A percentile compares a stretch with the other conserved stretches of the same genome.
Conservation (phyloP, 1,140 invertebrate genomes). For the Drosophila ogumai region DNA sequence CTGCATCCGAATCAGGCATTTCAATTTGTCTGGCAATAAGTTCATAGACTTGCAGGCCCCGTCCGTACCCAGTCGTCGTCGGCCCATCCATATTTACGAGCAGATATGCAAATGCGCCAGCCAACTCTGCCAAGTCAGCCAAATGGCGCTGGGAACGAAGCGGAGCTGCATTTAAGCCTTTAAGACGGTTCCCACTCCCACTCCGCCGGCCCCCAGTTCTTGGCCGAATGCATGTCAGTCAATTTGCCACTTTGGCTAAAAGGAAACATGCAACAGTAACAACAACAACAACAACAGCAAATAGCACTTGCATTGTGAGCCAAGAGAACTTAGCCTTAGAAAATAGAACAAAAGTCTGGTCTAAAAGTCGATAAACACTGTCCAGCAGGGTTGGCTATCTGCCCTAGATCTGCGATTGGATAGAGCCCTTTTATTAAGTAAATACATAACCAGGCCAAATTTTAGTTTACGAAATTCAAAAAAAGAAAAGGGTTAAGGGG, state of each 20-base stretch:
- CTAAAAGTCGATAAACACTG: constrained; percentile 70
- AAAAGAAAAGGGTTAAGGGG: not conserved
- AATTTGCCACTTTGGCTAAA: constrained; percentile 83
- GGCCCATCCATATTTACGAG: constrained; percentile 81
- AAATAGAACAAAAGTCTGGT: constrained; percentile 78
- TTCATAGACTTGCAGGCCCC: constrained; percentile 63
- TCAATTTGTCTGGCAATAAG: constrained; percentile 71
- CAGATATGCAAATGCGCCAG: constrained; percentile 77
- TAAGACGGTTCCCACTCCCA: constrained; percentile 44
- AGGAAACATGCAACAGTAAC: constrained; percentile 77
- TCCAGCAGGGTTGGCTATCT: constrained; percentile 54
- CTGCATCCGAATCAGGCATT: constrained; percentile 61
- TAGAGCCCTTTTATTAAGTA: not conserved
- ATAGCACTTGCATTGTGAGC: constrained; percentile 72
- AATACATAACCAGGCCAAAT: constrained; percentile 11
- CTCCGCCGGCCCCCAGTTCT: not conserved
- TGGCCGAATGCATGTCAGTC: constrained; percentile 77
- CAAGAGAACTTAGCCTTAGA: constrained; percentile 57
- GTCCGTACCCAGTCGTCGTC: constrained; percentile 17
- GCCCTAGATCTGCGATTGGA: constrained; percentile 27
- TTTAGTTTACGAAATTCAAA: not conserved
- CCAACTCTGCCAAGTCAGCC: constrained; percentile 40
- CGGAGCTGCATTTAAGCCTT: constrained; percentile 75
- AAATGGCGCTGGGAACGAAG: constrained; percentile 73
- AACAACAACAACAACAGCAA: constrained; percentile 52